A percentile compares a stretch with the other conserved stretches of the same genome.
Conservation (phyloP, 2,113 vertebrate genomes). For the Archilochus colubris region DNA sequence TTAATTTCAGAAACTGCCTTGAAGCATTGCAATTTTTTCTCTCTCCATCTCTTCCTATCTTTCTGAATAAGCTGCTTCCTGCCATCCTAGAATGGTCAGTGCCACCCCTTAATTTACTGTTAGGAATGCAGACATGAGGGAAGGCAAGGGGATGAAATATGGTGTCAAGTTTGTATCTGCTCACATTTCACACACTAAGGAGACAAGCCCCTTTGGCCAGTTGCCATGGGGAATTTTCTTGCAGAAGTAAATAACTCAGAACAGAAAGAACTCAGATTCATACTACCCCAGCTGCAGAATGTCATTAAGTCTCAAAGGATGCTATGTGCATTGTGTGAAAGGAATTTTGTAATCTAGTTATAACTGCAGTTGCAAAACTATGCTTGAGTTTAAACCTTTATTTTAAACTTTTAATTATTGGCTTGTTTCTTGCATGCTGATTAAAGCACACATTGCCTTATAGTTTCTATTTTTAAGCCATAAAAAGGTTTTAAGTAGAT, state of each 20-base stretch:
- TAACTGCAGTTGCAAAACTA: conserved; percentile 67
- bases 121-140: conserved; percentile 68
- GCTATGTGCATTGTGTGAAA: conserved; percentile 69
- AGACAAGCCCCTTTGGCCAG: conserved; percentile 56
- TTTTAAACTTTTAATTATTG: conserved; percentile 40
- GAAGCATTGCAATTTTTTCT: conserved; percentile 46
- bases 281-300: conserved; percentile 71
- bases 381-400: conserved; percentile 52
- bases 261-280: conserved; percentile 66
- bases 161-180: conserved; percentile 53
- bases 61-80: conserved; percentile 53
- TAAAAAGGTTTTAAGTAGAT: conserved; percentile 3
- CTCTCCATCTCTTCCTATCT: not conserved
- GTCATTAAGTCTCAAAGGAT: conserved; percentile 76
- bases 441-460: conserved; percentile 3
- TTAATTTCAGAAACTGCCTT: conserved; percentile 58
- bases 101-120: conserved; percentile 72
- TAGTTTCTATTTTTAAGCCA: conserved; percentile 38
- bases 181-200: conserved; percentile 62
- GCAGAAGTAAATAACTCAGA: conserved; percentile 68
- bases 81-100: conserved; percentile 33
- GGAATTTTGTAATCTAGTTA: conserved; percentile 69
- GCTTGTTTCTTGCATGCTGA: conserved; percentile 24
- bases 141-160: conserved; percentile 43
- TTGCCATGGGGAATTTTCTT: conserved; percentile 72